Percentiles rank a stretch among this genome's conserved stretches.
These are phyloP conservation scores for Conomelus anceps DNA, from an alignment of 2,888 invertebrate genomes.

Conservation along the genomic window DNA sequence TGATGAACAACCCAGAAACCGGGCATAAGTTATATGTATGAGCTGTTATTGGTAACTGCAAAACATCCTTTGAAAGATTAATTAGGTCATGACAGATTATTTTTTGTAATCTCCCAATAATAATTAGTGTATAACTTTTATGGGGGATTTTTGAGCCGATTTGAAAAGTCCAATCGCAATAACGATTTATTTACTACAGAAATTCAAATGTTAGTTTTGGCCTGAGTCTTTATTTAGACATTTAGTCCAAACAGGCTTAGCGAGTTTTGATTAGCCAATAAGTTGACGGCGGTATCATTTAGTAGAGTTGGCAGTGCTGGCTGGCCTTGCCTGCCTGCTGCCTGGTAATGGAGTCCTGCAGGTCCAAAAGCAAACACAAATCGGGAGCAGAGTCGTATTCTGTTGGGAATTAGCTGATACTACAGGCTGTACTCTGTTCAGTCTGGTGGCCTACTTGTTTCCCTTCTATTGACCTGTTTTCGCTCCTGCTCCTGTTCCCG, in stretches of 20 bases:
- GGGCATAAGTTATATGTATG: too few species aligned
- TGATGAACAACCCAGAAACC: too few species aligned
- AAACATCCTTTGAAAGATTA: too few species aligned
- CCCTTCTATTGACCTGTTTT: not conserved
- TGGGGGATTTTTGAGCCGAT: not conserved
- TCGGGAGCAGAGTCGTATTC: not conserved
- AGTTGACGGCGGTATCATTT: too few species aligned
- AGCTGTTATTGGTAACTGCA: too few species aligned
- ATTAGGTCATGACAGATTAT: too few species aligned
- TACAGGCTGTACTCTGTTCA: not conserved
- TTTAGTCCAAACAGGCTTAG: not conserved
- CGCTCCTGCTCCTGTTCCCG: not conserved
- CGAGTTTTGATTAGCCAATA: not conserved
- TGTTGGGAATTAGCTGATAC: not conserved
- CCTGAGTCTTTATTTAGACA: not conserved
- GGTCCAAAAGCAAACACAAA: not conserved
- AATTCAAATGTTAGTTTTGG: not conserved
- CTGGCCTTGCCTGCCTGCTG: too few species aligned
- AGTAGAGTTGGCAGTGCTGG: too few species aligned
- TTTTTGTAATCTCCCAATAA: too few species aligned
- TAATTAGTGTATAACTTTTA: too few species aligned
- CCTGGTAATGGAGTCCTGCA: not conserved
- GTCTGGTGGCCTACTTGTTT: not conserved
- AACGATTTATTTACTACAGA: not conserved
- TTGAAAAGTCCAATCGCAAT: not conserved